phyloP scores from a whole-genome alignment of 2,113 vertebrate species.

The Mastomys coucha region DNA sequence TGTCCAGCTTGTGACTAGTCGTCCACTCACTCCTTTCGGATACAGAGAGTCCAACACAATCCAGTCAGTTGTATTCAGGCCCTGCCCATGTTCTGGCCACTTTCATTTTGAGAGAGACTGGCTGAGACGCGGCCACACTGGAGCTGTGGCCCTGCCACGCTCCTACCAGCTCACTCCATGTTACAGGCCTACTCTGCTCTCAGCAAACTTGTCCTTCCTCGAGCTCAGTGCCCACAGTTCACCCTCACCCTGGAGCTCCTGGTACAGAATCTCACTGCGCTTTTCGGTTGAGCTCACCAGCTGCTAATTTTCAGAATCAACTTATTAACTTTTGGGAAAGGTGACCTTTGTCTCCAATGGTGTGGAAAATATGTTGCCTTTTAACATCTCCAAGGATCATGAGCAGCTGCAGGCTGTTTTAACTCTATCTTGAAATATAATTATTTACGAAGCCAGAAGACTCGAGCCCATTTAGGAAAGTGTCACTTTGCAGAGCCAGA shows the following conservation, averaged over 20 bases:
- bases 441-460: background rate
- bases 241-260: background rate
- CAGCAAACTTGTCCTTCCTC: slow-evolving; percentile 14
- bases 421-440: slow-evolving; percentile 46
- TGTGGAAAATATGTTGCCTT: slow-evolving; percentile 40
- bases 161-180: background rate
- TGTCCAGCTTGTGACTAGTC: background rate
- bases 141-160: background rate
- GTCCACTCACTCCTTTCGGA: background rate
- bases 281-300: slow-evolving; percentile 6
- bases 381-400: background rate
- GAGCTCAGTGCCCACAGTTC: background rate
- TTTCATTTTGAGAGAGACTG: background rate
- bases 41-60: background rate
- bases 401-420: background rate
- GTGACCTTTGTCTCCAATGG: background rate
- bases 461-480: background rate
- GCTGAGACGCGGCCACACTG: background rate
- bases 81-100: background rate
- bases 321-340: slow-evolving; percentile 16
- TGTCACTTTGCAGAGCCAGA: background rate
- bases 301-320: background rate
- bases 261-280: background rate
- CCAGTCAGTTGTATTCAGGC: background rate
- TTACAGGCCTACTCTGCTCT: background rate